Conservation (phyloP, 2,888 invertebrate genomes). For the Drosophila melanosoma region DNA sequence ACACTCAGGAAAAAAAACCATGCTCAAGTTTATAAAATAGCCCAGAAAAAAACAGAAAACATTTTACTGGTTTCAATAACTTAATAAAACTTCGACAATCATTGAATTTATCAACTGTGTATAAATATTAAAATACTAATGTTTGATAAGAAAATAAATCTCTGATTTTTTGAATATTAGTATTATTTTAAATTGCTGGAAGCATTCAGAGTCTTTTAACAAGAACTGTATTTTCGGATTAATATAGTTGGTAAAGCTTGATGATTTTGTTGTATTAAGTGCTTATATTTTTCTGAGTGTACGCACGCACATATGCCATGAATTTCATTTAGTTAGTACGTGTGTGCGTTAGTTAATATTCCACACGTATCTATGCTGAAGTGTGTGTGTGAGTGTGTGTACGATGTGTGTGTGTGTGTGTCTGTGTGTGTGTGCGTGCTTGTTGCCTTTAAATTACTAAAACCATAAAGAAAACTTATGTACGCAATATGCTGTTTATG, state of each 20-base stretch:
- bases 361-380: constrained; percentile 63
- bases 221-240: not conserved
- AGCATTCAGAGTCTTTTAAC: not conserved
- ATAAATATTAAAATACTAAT: not conserved
- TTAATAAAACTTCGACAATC: no score
- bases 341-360: constrained; percentile 80
- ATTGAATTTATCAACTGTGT: not conserved
- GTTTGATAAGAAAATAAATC: not conserved
- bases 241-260: not conserved
- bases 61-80: no score
- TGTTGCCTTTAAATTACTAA: constrained; percentile 77
- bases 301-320: constrained; percentile 80
- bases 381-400: constrained; percentile 27
- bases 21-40: not conserved
- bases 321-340: constrained; percentile 77
- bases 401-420: constrained; percentile 46
- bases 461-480: constrained; percentile 69
- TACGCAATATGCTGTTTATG: constrained; percentile 64
- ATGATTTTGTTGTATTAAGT: not conserved
- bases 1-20: constrained; percentile 5
- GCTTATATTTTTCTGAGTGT: constrained; percentile 4
- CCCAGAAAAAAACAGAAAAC: no score
- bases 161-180: no score
- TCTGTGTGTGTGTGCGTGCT: constrained; percentile 37
- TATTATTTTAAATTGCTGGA: not conserved